Conservation (phyloP, 1,140 invertebrate genomes). For the Teleopsis dalmanni region DNA sequence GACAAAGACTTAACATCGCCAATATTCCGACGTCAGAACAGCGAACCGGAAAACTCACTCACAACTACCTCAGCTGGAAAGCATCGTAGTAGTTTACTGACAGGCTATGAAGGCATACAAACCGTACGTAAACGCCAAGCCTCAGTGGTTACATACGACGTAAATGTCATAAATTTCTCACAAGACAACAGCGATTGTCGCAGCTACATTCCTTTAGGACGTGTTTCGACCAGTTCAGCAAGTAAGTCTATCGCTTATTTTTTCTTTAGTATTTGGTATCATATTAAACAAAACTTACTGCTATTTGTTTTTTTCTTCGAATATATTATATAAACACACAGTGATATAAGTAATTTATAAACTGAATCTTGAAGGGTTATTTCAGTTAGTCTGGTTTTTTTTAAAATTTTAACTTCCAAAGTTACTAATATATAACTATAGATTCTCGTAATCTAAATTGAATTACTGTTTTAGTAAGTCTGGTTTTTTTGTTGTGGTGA, state of each 20-base stretch:
- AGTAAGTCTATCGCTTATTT: constrained; percentile 29
- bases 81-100: constrained; percentile 31
- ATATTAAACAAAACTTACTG: no score
- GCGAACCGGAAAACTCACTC: constrained; percentile 24
- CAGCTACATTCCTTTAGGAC: constrained; percentile 42
- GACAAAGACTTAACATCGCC: constrained; percentile 36
- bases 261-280: background rate
- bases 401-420: no score
- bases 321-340: no score
- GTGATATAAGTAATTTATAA: no score
- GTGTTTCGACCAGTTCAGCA: constrained; percentile 42
- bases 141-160: constrained; percentile 43
- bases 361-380: no score
- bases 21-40: constrained; percentile 34
- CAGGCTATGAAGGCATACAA: constrained; percentile 35
- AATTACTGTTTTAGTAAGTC: no score
- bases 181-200: constrained; percentile 39
- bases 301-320: no score
- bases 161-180: constrained; percentile 44
- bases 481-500: no score
- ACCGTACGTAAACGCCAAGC: constrained; percentile 37
- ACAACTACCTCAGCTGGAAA: constrained; percentile 18
- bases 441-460: no score
- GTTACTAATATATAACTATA: no score
- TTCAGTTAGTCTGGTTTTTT: no score